Evolutionary conservation across 1,140 invertebrate species (phyloP).

Genomic region (Holcopasites calliopsidis): DNA sequence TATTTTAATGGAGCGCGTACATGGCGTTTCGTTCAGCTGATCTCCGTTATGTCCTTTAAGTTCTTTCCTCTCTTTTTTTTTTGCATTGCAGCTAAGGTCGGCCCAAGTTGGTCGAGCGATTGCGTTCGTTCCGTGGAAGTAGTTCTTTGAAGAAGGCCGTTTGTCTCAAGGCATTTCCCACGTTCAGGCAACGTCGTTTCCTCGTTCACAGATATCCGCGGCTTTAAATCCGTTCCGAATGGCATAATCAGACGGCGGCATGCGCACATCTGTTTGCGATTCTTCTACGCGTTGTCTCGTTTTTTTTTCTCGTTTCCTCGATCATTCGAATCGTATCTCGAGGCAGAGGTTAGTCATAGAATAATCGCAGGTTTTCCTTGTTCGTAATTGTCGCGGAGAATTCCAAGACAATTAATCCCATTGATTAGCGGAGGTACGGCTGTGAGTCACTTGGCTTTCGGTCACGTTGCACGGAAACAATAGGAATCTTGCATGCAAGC

Average conservation of each 20-base stretch:
- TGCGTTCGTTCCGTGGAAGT: constrained; percentile 64
- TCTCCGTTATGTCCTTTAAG: constrained; percentile 9
- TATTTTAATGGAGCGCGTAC: constrained; percentile 48
- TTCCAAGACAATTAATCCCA: background rate
- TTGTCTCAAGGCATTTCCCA: constrained; percentile 55
- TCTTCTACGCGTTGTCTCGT: background rate
- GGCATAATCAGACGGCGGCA: background rate
- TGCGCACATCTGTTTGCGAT: background rate
- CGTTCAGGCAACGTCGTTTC: constrained; percentile 28
- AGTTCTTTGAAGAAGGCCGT: constrained; percentile 48
- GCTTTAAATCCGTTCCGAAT: background rate
- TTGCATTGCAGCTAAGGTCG: background rate
- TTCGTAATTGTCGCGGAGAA: too few species aligned
- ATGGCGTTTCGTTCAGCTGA: background rate
- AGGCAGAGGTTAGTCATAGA: background rate
- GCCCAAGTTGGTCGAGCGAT: constrained; percentile 50
- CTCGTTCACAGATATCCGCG: background rate
- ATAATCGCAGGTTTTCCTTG: background rate
- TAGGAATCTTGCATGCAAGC: background rate
- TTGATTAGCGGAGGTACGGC: background rate
- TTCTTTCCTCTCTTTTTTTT: constrained; percentile 3
- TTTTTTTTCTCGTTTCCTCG: background rate
- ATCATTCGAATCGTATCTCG: background rate
- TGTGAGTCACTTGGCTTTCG: background rate
- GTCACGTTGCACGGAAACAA: background rate